A percentile compares a stretch with the other conserved stretches of the same genome.
Evolutionary conservation across 2,113 vertebrate species (phyloP).

Genomic region (Cottus gobio): DNA sequence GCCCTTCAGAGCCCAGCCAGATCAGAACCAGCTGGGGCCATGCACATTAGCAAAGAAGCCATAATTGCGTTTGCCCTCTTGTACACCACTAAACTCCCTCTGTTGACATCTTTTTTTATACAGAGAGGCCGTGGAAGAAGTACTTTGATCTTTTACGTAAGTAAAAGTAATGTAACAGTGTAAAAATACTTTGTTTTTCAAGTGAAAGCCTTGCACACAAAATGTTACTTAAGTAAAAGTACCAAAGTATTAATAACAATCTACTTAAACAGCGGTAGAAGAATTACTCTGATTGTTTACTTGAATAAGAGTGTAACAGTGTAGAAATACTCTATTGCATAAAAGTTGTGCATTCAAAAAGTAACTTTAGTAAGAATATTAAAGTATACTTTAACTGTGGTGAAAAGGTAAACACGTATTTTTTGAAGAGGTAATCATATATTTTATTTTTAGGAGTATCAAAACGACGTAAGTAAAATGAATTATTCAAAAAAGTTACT

Average conservation of each 20-base stretch:
- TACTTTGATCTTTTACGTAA: background rate
- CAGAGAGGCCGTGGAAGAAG: conserved; percentile 27
- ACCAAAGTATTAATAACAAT: background rate
- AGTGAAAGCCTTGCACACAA: background rate
- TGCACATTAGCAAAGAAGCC: conserved; percentile 75
- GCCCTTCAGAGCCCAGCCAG: conserved; percentile 64
- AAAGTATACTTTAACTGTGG: no score
- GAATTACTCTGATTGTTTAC: background rate
- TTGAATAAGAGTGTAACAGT: background rate
- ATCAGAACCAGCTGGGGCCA: conserved; percentile 82
- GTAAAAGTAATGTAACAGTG: background rate
- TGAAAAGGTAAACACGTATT: no score
- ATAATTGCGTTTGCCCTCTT: conserved; percentile 81
- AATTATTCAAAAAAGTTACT: background rate
- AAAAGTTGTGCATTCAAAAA: background rate
- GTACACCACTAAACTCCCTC: conserved; percentile 64
- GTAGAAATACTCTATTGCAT: background rate
- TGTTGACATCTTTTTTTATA: conserved; percentile 32
- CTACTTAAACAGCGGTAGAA: background rate
- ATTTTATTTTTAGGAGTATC: no score
- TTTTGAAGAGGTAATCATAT: no score
- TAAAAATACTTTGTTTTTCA: background rate
- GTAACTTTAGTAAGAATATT: no score
- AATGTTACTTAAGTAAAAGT: background rate
- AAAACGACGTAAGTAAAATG: no score